Evolutionary conservation across 2,113 vertebrate species (phyloP).

Genomic region (Ptychochromis oligacanthus): DNA sequence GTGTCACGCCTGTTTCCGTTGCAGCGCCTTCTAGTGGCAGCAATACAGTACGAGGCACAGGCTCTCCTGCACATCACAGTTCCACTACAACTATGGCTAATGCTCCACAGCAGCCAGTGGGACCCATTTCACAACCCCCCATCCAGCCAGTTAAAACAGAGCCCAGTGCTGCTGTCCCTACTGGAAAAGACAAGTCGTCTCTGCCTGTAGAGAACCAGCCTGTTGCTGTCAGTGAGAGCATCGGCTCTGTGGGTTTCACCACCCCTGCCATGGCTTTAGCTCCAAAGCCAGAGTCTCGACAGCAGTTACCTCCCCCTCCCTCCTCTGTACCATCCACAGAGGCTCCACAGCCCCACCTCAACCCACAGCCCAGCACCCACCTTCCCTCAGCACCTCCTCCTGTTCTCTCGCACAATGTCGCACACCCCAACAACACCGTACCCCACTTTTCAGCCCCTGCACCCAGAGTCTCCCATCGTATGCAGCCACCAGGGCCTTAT

Average conservation of each 20-base stretch:
- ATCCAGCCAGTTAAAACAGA: conserved; percentile 81
- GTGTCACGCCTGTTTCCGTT: conserved; percentile 74
- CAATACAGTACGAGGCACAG: conserved; percentile 64
- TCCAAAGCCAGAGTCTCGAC: conserved; percentile 79
- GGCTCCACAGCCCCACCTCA: conserved; percentile 66
- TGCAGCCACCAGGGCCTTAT: conserved; percentile 93
- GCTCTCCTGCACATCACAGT: conserved; percentile 73
- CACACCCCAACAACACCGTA: conserved; percentile 87
- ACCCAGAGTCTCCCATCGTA: conserved; percentile 86
- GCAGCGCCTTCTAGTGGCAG: conserved; percentile 78
- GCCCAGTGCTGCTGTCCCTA: conserved; percentile 75
- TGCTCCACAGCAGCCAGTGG: conserved; percentile 80
- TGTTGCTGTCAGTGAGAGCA: conserved; percentile 51
- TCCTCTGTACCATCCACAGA: conserved; percentile 76
- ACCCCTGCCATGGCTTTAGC: conserved; percentile 75
- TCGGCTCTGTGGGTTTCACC: conserved; percentile 75
- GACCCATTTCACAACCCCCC: conserved; percentile 70
- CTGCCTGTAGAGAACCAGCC: conserved; percentile 60
- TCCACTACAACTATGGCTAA: conserved; percentile 72
- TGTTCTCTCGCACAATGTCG: conserved; percentile 77
- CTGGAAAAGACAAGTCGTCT: conserved; percentile 86
- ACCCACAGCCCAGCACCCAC: conserved; percentile 84
- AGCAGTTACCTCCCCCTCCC: conserved; percentile 84
- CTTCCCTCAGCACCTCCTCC: conserved; percentile 81
- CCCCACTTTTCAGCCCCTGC: conserved; percentile 92